A percentile compares a stretch with the other conserved stretches of the same genome.
Evolutionary conservation across 92 coral and sea anemone genomes (phyloP).

Genomic region (Epizoanthus ramosus): DNA sequence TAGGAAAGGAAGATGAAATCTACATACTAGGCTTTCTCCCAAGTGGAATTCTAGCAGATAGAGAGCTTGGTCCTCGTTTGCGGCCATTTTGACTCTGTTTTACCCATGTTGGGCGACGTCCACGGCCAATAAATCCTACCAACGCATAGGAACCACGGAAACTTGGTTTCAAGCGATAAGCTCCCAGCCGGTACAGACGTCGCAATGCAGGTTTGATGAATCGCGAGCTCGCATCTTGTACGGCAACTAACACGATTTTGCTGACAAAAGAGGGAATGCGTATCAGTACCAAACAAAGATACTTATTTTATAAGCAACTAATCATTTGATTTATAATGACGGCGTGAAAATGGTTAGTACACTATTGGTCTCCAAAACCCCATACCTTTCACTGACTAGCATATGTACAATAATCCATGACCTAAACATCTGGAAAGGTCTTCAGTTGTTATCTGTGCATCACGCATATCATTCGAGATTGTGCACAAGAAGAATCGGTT

Average conservation of each 20-base stretch:
- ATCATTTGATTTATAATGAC: too few species aligned
- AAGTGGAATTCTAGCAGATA: constrained; percentile 23
- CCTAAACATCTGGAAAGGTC: too few species aligned
- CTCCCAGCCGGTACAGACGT: constrained; percentile 33
- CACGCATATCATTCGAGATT: too few species aligned
- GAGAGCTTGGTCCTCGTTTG: constrained; percentile 21
- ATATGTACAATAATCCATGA: too few species aligned
- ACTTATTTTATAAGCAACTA: too few species aligned
- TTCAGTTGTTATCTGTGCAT: too few species aligned
- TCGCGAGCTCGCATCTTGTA: constrained; percentile 45
- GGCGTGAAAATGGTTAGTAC: too few species aligned
- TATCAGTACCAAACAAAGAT: too few species aligned
- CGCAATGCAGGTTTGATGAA: constrained; percentile 27
- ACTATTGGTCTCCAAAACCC: too few species aligned
- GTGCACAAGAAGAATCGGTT: too few species aligned
- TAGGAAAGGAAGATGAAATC: not conserved
- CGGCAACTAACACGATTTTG: constrained; percentile 50
- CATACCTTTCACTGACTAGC: too few species aligned
- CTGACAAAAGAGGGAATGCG: constrained; percentile 3
- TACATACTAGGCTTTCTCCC: not conserved
- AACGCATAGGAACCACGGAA: constrained; percentile 49
- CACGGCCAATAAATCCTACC: constrained; percentile 37
- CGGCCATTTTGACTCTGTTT: constrained; percentile 37
- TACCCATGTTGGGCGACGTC: constrained; percentile 37
- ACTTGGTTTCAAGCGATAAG: constrained; percentile 4